Percentiles rank a stretch among this genome's conserved stretches.
These are phyloP conservation scores for Chrysopilus asiliformis DNA, from an alignment of 2,888 invertebrate genomes.

Conservation along the genomic window DNA sequence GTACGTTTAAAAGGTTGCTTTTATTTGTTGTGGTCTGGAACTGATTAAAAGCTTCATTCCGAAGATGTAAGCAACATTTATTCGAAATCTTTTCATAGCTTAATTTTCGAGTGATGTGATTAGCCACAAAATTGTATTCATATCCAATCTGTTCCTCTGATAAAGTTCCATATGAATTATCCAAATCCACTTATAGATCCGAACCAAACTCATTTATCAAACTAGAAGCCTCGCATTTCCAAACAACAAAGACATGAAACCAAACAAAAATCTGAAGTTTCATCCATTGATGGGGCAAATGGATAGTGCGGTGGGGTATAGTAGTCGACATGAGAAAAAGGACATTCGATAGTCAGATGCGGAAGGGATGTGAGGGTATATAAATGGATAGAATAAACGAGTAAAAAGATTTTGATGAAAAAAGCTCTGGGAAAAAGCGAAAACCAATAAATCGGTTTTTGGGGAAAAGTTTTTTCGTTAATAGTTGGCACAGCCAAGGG, in stretches of 20 bases:
- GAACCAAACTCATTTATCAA: conserved; percentile 9
- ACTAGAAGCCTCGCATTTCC: conserved; percentile 7
- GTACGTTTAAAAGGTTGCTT: no score
- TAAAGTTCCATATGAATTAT: conserved; percentile 10
- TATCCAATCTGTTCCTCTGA: conserved; percentile 7
- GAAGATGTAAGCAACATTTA: no score
- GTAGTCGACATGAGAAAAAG: background rate
- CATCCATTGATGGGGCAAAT: background rate
- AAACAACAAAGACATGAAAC: conserved; percentile 4
- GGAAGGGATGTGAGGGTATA: background rate
- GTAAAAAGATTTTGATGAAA: conserved; percentile 1
- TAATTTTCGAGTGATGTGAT: no score
- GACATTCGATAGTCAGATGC: background rate
- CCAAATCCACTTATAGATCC: conserved; percentile 7
- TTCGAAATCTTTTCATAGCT: no score
- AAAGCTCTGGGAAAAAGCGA: conserved; percentile 1
- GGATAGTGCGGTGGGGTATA: background rate
- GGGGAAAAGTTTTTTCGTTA: no score
- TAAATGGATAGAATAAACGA: background rate
- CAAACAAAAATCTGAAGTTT: background rate
- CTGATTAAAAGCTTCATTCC: no score
- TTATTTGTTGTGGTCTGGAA: no score
- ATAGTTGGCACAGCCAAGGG: no score
- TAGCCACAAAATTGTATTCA: no score
- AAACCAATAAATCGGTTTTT: conserved; percentile 12